phyloP scores from a whole-genome alignment of 1,140 invertebrate species.

The Conus betulinus region DNA sequence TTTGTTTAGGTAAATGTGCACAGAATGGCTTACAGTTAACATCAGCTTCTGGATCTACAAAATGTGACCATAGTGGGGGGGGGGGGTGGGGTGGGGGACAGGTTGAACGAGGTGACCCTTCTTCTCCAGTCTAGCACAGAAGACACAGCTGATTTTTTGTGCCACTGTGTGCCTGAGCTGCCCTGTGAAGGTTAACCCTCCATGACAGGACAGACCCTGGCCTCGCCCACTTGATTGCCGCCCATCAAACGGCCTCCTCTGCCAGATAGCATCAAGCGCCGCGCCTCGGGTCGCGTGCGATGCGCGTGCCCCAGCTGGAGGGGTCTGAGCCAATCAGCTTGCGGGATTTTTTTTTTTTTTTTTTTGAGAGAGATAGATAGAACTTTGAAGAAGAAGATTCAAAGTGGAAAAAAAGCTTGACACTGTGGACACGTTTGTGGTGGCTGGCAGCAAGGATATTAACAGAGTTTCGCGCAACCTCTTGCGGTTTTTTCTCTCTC shows the following conservation, averaged over 20 bases:
- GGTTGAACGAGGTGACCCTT: no score
- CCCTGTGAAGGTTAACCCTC: background rate
- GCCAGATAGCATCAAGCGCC: slow-evolving; percentile 17
- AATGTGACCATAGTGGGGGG: no score
- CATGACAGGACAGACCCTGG: background rate
- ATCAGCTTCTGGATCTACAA: no score
- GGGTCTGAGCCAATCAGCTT: slow-evolving; percentile 7
- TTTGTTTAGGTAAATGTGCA: no score
- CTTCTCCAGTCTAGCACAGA: no score
- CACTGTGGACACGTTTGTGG: slow-evolving; percentile 2
- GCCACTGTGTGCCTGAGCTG: background rate
- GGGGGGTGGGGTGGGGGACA: no score
- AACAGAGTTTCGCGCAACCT: slow-evolving; percentile 5
- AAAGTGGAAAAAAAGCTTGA: background rate
- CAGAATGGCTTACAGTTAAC: no score
- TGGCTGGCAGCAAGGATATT: background rate
- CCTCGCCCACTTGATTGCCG: background rate
- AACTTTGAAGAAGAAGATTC: no score
- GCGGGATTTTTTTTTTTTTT: no score
- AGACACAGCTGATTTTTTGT: no score
- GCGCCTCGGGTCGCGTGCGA: background rate
- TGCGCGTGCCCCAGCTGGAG: slow-evolving; percentile 10
- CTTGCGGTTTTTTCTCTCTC: background rate
- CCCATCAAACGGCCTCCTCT: background rate
- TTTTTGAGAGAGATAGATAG: no score